A percentile compares a stretch with the other conserved stretches of the same genome.
These are phyloP conservation scores for Taeniopygia guttata DNA, from an alignment of 2,797 vertebrate species.

Conservation along the genomic window DNA sequence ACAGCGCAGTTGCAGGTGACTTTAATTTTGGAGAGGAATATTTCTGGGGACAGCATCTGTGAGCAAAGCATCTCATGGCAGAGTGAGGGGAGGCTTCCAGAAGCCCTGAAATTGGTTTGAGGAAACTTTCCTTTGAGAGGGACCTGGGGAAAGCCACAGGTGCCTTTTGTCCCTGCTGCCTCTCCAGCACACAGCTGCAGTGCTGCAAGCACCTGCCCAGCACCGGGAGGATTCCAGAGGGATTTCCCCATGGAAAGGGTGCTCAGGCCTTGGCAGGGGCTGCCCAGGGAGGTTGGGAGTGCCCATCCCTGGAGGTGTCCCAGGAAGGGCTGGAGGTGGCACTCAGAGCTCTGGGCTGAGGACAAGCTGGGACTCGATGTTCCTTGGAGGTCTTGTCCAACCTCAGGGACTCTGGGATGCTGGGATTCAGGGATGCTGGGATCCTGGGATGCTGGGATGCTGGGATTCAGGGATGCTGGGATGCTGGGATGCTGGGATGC, in stretches of 20 bases:
- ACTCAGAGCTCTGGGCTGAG: background rate
- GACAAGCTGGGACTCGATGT: fast-evolving
- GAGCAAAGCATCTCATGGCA: background rate
- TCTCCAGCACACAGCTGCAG: background rate
- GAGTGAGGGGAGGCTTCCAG: background rate
- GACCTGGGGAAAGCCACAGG: background rate
- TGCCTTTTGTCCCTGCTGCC: background rate
- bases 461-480: no score
- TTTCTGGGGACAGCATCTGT: background rate
- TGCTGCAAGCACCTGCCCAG: background rate
- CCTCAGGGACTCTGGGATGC: background rate
- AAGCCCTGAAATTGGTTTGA: background rate
- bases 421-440: background rate
- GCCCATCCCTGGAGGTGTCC: background rate
- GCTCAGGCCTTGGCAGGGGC: fast-evolving
- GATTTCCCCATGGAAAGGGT: background rate
- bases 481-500: background rate
- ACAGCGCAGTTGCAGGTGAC: background rate
- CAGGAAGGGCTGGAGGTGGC: fast-evolving
- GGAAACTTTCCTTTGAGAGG: background rate
- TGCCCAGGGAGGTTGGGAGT: background rate
- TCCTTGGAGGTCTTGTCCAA: background rate
- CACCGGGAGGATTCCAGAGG: fast-evolving
- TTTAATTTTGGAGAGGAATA: background rate
- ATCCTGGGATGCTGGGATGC: background rate